Evolutionary conservation across 2,888 invertebrate genomes (phyloP), one percentile per base, ranked within the genome.

Genomic region (Prenolepis imparis): DNA sequence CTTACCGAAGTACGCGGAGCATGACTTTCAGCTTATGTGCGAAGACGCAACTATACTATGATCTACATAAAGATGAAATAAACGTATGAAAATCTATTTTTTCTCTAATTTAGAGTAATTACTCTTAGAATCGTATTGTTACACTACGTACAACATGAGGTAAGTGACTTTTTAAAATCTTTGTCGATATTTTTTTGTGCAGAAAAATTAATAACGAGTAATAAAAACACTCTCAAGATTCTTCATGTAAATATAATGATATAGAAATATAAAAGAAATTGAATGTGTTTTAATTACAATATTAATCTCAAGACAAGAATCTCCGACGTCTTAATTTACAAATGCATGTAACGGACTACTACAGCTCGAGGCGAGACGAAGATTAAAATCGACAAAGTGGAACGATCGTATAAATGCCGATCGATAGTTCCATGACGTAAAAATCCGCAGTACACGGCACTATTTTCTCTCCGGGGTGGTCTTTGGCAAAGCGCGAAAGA

Each of bases 381-480:
- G 66, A 18, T 67, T 74, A 67, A 75, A 48, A 24, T n/a, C 32
- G 24, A 36, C 70, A 48, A 52, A 67, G 36, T 52, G 18, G 24
- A 67, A 68, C 12, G 8, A 66, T 18, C 18, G 12, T 21, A 44
- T 21, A 74, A 67, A 44, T 8, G 66, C 48, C 36, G 52, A 70
- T 12, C n/a, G 39, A n/a, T 44, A 68, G 82, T 70, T 82, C 48
- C 41, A 59, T 39, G 78, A 55, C 24, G 44, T 36, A 82, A 84
- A 83, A 86, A 78, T 72, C 18, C 52, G 41, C 55, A 44, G n/a
- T 28, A n/a, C 28, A 21, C 41, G 28, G 77, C 74, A 73, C 81
- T 86, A 86, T 82, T 88, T 88, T 86, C 84, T 83, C 77, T 86
- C 44, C 67, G 28, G 21, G 5, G 24, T 28, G 74, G 44, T 80